Base-by-base conservation (phyloP, 2,888 invertebrate genomes). In the Aethes cnicana region DNA sequence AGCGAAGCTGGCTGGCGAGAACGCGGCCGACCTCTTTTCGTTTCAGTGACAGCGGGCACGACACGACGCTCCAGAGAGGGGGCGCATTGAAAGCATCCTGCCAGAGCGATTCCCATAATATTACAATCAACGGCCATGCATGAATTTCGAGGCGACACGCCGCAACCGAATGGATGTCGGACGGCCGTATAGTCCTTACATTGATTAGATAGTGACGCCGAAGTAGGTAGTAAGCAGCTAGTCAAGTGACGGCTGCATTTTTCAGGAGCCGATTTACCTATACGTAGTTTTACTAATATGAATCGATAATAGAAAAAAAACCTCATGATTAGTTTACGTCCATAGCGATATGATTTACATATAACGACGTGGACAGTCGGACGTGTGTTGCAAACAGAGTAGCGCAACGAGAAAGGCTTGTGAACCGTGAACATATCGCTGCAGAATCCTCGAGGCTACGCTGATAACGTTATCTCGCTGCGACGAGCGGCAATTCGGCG, bases 371-470 rank as follows among this genome's bases (percentile, higher is more conserved):
- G 46, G 52, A 46, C 39, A 25, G 30, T 20, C 9, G 43, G 14
- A 32, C 43, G 43, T 26, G 26, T 23, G 35, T 11, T 14, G 20
- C 33, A 35, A 42, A 42, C 28, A 26, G 26, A 26, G 42, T 32
- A 26, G 25, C 36, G 41, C 41, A 53, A 53, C 61, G 59, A 61
- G 62, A 59, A 62, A 64, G 55, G 55, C 54, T 42, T 26, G 41
- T 36, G 33, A 47, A 47, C 32, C 6, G n/a, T 11, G 14, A 18
- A 60, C 67, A 68, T 64, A 65, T 69, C 68, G 71, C 63, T 77
- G 80, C 75, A 84, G 85, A 87, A 84, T 85, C 84, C 69, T 68
- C 76, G 74, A 87, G 88, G 88, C 84, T 85, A 84, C 77, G 70
- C 74, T 81, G 87, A 87, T 88, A 86, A 81, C 80, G 81, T 84